Conservation (phyloP, 2,797 vertebrate species). For the Halcyon smyrnensis region DNA sequence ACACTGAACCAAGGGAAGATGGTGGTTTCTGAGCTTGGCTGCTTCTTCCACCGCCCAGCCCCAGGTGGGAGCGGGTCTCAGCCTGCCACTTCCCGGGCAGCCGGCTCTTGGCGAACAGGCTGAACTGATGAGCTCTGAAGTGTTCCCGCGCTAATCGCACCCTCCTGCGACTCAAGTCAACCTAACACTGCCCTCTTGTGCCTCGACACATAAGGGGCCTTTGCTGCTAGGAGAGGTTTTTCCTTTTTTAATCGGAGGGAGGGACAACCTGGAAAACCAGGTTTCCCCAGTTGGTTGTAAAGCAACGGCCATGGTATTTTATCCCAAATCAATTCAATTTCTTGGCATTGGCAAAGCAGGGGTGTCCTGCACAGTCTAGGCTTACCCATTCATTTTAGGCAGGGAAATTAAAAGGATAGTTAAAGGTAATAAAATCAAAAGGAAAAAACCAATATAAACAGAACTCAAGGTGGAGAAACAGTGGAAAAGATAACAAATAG, state of each 20-base stretch:
- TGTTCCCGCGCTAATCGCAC: conserved; percentile 27
- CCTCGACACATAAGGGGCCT: conserved; percentile 57
- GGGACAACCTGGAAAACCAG: background rate
- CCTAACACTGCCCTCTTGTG: conserved; percentile 85
- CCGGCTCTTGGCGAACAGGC: background rate
- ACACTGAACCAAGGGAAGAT: background rate
- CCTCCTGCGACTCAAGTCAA: conserved; percentile 66
- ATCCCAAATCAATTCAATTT: background rate
- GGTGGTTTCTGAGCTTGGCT: background rate
- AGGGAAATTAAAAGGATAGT: background rate
- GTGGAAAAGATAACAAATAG: background rate
- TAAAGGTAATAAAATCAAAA: background rate
- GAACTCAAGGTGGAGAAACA: background rate
- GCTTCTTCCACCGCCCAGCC: background rate
- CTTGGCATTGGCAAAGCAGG: background rate
- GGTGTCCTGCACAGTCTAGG: background rate
- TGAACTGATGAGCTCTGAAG: conserved; percentile 13
- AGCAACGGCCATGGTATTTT: background rate
- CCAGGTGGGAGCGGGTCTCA: background rate
- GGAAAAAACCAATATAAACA: background rate
- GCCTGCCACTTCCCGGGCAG: background rate
- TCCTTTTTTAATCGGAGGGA: background rate
- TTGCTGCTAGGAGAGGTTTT: background rate
- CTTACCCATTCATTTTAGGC: background rate
- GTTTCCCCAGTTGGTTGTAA: background rate